Evolutionary conservation across 2,888 invertebrate species (phyloP), one percentile per base, ranked within the genome.

Genomic region (Acheta domesticus): DNA sequence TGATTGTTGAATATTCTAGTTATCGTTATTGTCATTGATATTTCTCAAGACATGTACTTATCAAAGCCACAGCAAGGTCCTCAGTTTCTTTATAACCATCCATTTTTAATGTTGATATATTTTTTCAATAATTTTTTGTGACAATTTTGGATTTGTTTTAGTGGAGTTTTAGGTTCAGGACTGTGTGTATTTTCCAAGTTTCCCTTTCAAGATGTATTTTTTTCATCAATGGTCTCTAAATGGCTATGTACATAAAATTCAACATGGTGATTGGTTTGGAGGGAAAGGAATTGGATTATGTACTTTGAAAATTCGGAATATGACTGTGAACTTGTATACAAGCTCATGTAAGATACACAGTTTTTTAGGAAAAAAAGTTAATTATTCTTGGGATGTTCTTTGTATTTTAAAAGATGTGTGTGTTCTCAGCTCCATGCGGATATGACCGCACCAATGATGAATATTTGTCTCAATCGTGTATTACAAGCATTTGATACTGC

Each of bases 201-300:
- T 88, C 90, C 92, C 49, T 95, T 98, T 82, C 90, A 93, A 84
- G 95, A 96, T 85, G 93, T 95, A 0, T 93, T 97, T 85, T n/a
- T 97, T 95, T 85, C 96, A 97, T 86, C 93, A 94, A 82, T 99
- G 97, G 94, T 92, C 96, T 21, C 89, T 99, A n/a, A 99, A 99
- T 88, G 99, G 99, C 4, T 99, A 98, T 86, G 94, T 97, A 76
- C 95, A 98, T 88, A 95, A 96, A 88, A 88, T 98, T 82, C 95
- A 96, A 82, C 99, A 99, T 86, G 99, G 97, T 1, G 99, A 99
- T 87, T 99, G 99, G 99, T 99, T 97, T 87, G 98, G 97, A 74
- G 98, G 98, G 8, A 99, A 99, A 89, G 97, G 96, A 16, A 92
- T 97, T 74, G 96, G 96, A 2, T 87, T 97, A 36, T 96, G 95